Evolutionary conservation across 2,797 vertebrate species (phyloP), one percentile per base, ranked within the genome.

Genomic region (Helicolenus hilgendorfi): DNA sequence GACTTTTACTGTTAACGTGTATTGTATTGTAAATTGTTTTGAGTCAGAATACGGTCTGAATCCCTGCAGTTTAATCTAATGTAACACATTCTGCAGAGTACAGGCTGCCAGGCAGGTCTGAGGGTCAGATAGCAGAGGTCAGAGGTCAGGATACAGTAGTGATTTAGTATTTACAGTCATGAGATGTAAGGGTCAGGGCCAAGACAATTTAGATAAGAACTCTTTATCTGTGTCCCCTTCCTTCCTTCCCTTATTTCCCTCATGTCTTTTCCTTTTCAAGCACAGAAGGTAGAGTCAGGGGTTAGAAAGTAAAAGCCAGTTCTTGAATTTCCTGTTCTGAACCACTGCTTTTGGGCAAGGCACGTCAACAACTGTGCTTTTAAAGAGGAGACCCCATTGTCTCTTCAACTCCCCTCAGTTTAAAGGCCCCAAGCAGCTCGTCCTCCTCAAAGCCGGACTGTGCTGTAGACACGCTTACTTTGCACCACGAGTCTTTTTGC

Each of bases 181-280:
- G 83, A 88, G 88, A 88, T 83, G n/a, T 81, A 83, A 88, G 84
- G 95, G 89, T 94, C 92, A 96, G 94, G 95, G 95, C 90, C 95
- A 97, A 96, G 94, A 94, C 95, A 94, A 96, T 97, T 97, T 95
- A 96, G 95, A 96, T 97, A 95, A 95, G 72, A 91, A 87, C 77
- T 81, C 85, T 90, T 95, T 94, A 94, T 95, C 93, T 90, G 85
- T 79, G 85, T 90, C 84, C 87, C 62, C 81, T 93, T 95, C 91
- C 91, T 91, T 94, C 88, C 89, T 86, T 94, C 86, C 87, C 83
- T 86, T 81, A 83, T 91, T 86, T 89, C 80, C 80, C 82, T 90
- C 71, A 71, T 77, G 80, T 87, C 80, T 86, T 88, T 94, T 84
- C 87, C 83, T 81, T 85, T 88, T 91, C 60, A 85, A 83, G 76